Evolutionary conservation across 2,888 invertebrate genomes (phyloP).

Genomic region (Stenodema calcarata): DNA sequence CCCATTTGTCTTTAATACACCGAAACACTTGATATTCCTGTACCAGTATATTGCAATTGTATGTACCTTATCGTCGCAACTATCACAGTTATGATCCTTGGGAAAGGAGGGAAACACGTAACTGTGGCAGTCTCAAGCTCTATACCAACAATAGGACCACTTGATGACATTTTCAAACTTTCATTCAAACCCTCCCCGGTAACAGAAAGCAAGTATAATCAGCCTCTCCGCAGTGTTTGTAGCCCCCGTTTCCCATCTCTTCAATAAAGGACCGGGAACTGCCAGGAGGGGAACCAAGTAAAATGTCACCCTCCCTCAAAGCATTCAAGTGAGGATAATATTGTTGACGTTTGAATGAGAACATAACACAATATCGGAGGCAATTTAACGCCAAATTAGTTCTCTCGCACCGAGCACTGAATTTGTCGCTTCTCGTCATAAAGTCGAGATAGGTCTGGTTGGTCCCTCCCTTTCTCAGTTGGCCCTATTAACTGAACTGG

Average conservation of each 20-base stretch:
- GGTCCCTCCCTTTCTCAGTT: background rate
- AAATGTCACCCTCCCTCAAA: conserved; percentile 7
- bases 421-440: conserved; percentile 17
- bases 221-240: conserved; percentile 18
- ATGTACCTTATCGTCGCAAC: background rate
- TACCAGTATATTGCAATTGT: no score
- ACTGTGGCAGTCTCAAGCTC: conserved; percentile 2
- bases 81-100: background rate
- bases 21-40: no score
- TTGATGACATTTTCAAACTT: conserved; percentile 21
- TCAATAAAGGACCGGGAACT: background rate
- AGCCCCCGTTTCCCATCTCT: conserved; percentile 4
- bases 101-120: background rate
- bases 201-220: conserved; percentile 16
- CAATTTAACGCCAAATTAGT: conserved; percentile 31
- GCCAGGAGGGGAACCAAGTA: background rate
- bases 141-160: background rate
- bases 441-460: background rate
- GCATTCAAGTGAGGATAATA: conserved; percentile 26
- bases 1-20: no score
- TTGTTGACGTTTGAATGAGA: conserved; percentile 38
- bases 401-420: conserved; percentile 2
- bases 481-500: background rate
- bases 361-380: conserved; percentile 32
- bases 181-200: background rate